Percentiles rank a stretch among this genome's conserved stretches.
phyloP scores from a whole-genome alignment of 2,113 vertebrate species.

The Platanista minor region DNA sequence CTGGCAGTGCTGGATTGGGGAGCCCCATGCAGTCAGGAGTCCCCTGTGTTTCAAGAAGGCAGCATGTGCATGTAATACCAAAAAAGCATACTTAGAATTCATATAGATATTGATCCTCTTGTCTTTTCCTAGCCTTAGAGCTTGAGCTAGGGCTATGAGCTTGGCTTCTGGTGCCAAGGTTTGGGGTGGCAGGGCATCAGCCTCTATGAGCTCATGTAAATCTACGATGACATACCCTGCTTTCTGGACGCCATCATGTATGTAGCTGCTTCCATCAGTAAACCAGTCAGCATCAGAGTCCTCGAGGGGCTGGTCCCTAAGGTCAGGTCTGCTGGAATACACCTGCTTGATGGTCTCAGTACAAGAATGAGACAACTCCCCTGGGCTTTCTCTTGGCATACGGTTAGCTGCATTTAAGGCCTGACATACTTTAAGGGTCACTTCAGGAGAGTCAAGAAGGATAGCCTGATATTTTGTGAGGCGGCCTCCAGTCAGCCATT shows the following conservation, averaged over 20 bases:
- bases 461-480: not conserved
- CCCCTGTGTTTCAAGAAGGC: not conserved
- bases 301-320: not conserved
- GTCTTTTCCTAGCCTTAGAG: not conserved
- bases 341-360: not conserved
- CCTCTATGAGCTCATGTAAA: not conserved
- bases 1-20: no score
- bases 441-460: not conserved
- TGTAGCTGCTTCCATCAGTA: not conserved
- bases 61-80: not conserved
- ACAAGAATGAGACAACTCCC: not conserved
- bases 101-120: not conserved
- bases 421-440: not conserved
- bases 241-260: not conserved
- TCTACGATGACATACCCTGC: not conserved
- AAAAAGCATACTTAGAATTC: not conserved
- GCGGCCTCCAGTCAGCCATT: not conserved
- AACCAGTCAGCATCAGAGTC: not conserved
- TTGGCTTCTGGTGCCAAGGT: not conserved
- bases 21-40: no score
- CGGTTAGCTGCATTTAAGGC: not conserved
- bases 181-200: not conserved
- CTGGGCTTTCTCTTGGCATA: not conserved
- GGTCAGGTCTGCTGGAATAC: not conserved
- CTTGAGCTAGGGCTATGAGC: not conserved